Evolutionary conservation across 2,113 vertebrate genomes (phyloP).

Genomic region (Bubo blakistoni): DNA sequence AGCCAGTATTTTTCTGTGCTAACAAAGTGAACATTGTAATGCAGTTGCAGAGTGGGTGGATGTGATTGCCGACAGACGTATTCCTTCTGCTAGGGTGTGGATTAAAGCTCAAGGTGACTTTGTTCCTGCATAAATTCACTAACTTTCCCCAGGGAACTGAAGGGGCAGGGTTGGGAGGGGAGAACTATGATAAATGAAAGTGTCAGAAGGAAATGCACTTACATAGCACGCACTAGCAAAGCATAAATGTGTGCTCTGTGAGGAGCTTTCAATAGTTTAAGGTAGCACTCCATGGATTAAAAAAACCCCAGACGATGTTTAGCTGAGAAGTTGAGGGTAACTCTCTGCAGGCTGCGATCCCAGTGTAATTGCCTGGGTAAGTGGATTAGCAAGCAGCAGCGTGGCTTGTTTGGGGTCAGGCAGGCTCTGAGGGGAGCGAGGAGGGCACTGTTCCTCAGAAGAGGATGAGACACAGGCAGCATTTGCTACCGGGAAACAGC

Average conservation of each 20-base stretch:
- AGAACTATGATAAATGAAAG: slow-evolving; percentile 12
- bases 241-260: not conserved
- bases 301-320: not conserved
- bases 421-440: not conserved
- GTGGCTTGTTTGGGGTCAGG: not conserved
- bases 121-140: slow-evolving; percentile 34
- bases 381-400: not conserved
- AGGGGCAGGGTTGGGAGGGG: slow-evolving; percentile 9
- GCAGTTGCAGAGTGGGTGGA: slow-evolving; percentile 27
- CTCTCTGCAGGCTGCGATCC: not conserved
- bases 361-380: not conserved
- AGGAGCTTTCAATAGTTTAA: not conserved
- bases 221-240: not conserved
- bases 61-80: slow-evolving; percentile 15
- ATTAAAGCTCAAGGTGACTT: slow-evolving; percentile 59
- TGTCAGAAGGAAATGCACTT: not conserved
- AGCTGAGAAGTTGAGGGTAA: not conserved
- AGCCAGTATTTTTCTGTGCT: not conserved
- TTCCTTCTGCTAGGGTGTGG: slow-evolving; percentile 50
- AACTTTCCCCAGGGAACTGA: not conserved
- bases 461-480: not conserved
- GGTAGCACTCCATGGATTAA: not conserved
- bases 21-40: slow-evolving; percentile 56
- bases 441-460: not conserved
- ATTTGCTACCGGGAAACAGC: not conserved